Evolutionary conservation across 2,113 vertebrate species (phyloP).

Genomic region (Arizona elegans): DNA sequence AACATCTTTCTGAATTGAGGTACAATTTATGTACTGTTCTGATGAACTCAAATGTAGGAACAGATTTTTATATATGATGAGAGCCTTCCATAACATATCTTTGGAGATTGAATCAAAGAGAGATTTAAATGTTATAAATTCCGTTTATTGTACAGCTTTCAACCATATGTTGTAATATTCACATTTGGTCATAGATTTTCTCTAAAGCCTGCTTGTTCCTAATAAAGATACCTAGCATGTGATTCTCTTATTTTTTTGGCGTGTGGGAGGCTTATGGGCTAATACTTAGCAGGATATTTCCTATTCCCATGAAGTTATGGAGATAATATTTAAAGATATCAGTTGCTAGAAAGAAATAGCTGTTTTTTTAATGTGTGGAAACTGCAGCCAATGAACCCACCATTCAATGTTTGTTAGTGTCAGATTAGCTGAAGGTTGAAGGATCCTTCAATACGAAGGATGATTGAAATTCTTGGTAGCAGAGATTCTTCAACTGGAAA

Average conservation of each 20-base stretch:
- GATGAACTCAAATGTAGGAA: background rate
- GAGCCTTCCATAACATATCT: background rate
- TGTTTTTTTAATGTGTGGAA: background rate
- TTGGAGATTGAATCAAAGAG: background rate
- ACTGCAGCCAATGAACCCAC: background rate
- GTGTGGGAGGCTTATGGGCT: background rate
- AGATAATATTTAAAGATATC: background rate
- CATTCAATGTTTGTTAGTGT: background rate
- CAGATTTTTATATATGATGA: background rate
- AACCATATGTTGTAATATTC: background rate
- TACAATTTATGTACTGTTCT: background rate
- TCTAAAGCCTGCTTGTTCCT: background rate
- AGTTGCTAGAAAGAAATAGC: background rate
- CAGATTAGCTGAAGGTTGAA: background rate
- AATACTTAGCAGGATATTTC: background rate
- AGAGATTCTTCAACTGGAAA: background rate
- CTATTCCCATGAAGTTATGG: background rate
- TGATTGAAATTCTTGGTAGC: background rate
- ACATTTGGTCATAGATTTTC: background rate
- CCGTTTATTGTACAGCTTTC: background rate
- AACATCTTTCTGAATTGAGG: background rate
- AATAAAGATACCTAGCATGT: background rate
- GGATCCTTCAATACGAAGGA: background rate
- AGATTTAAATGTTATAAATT: background rate
- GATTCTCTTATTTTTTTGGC: background rate